Percentiles rank a stretch among this genome's conserved stretches.
These are phyloP conservation scores for Colletes gigas DNA, from an alignment of 1,140 invertebrate species.

Conservation along the genomic window DNA sequence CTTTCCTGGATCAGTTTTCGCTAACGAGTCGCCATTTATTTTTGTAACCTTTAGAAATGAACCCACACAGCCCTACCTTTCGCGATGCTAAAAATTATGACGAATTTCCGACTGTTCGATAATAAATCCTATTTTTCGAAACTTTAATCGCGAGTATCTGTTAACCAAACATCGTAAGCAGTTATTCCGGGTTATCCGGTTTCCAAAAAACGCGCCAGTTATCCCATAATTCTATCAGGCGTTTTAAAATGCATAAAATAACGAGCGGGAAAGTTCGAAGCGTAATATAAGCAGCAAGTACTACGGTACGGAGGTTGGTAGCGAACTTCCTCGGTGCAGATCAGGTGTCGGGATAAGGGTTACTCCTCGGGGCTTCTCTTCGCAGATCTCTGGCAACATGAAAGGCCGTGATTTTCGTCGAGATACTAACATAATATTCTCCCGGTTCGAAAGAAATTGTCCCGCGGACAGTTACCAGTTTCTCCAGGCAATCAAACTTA, in stretches of 20 bases:
- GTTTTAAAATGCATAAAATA: slow-evolving; percentile 23
- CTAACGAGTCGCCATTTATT: too few species aligned
- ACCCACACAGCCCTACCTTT: too few species aligned
- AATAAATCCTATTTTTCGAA: too few species aligned
- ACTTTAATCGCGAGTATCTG: too few species aligned
- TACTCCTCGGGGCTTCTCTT: slow-evolving; percentile 13
- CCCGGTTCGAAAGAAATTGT: background rate
- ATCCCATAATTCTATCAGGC: background rate
- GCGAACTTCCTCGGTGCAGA: slow-evolving; percentile 33
- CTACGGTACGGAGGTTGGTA: slow-evolving; percentile 18
- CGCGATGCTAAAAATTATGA: too few species aligned
- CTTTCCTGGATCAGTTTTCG: too few species aligned
- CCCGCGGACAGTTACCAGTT: background rate
- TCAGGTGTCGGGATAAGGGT: slow-evolving; percentile 40
- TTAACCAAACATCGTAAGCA: too few species aligned
- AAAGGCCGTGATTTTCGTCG: slow-evolving; percentile 14
- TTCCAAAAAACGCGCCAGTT: background rate
- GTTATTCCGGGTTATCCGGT: background rate
- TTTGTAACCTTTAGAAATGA: too few species aligned
- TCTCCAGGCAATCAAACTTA: background rate
- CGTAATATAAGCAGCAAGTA: slow-evolving; percentile 3
- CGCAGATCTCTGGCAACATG: slow-evolving; percentile 1
- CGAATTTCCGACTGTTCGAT: too few species aligned
- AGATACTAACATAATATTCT: slow-evolving; percentile 23
- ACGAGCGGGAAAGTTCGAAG: slow-evolving; percentile 21